Base-by-base conservation (phyloP, 2,888 invertebrate genomes). In the Xestobium rufovillosum region DNA sequence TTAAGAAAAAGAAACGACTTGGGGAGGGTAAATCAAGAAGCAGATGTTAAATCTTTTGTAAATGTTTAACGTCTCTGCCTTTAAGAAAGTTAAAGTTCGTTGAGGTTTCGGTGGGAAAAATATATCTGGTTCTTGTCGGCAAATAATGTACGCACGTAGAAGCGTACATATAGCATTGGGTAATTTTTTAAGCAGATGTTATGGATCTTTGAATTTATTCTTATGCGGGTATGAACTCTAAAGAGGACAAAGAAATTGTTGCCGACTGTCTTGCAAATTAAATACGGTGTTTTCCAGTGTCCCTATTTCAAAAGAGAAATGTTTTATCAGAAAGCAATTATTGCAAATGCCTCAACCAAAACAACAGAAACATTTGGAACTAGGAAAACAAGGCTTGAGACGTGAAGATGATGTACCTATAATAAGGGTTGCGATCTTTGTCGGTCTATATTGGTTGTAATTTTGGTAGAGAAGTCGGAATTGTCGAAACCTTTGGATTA, bases 11-110 rank as follows among this genome's bases (percentile, higher is more conserved):
- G 44, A 52, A 48, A 45, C 56, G 57, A 56, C 59, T 56, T 57
- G 51, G 58, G 61, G 60, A 59, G 61, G 61, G 59, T 50, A 54
- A 57, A 62, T 60, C 60, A 61, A 59, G 59, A 60, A 50, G 58
- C 61, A 61, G 60, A 57, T 60, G 60, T 49, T 55, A 50, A 45
- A 49, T 49, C 55, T 51, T 52, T 59, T 59, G 58, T 59, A 43
- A 31, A 23, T 15, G 36, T 39, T 33, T 54, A 61, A 60, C 60
- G 61, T 60, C 59, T 60, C 59, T 52, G 43, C 49, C 50, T 53
- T 51, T 40, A 53, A 57, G 53, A 50, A 50, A 53, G 48, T 44
- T 50, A 45, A 23, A 23, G 23, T n/a, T n/a, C n/a, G 10, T 10
- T 12, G 10, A 6, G 6, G 6, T 6, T 31, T 48, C 49, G 46